phyloP scores from a whole-genome alignment of 2,888 invertebrate genomes.

The Phengaris alcon region DNA sequence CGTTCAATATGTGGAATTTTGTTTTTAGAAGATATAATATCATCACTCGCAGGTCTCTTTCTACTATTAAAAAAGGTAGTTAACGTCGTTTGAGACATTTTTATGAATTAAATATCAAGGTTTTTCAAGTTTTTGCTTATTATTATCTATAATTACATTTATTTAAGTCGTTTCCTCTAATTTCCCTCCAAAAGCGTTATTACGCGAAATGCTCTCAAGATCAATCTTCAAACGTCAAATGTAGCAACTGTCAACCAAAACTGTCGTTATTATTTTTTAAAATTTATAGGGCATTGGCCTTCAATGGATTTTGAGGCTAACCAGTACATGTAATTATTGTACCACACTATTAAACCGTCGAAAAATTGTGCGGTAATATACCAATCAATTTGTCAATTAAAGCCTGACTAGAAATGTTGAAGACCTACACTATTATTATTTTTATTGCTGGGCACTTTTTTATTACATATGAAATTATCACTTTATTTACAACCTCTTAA shows the following conservation, averaged over 20 bases:
- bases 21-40: constrained; percentile 75
- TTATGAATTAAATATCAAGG: neutral
- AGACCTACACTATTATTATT: no score
- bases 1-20: constrained; percentile 67
- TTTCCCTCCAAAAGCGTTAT: constrained; percentile 9
- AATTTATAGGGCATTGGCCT: no score
- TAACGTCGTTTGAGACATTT: constrained; percentile 88
- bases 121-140: neutral
- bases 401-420: no score
- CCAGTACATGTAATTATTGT: no score
- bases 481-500: no score
- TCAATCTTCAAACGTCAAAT: neutral
- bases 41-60: constrained; percentile 86
- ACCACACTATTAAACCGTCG: no score
- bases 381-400: no score
- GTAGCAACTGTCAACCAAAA: neutral
- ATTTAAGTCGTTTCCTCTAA: constrained; percentile 7
- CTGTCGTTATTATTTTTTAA: neutral
- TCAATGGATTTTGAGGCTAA: no score
- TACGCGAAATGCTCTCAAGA: neutral
- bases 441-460: no score
- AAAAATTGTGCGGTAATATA: no score
- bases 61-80: constrained; percentile 87
- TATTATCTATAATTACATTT: constrained; percentile 32
- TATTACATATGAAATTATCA: no score